Conservation (phyloP, 2,113 vertebrate species). For the Mionectes macconnelli region DNA sequence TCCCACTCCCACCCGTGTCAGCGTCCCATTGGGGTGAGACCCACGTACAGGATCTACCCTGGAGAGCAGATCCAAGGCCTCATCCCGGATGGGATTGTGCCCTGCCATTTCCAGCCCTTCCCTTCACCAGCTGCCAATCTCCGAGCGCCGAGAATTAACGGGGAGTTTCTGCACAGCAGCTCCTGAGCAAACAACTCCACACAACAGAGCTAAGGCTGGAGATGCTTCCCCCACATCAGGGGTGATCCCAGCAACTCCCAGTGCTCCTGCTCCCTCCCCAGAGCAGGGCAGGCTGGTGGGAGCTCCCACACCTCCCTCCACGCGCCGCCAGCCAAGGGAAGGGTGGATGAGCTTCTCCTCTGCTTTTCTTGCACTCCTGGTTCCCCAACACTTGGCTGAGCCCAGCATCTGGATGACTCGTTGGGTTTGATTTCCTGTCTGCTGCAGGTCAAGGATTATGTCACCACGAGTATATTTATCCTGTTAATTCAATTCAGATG, state of each 20-base stretch:
- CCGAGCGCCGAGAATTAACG: not conserved
- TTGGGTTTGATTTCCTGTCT: slow-evolving; percentile 57
- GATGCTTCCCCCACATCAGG: not conserved
- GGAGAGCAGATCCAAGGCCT: not conserved
- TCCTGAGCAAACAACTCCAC: rapidly evolving
- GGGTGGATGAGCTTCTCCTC: not conserved
- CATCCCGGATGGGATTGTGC: not conserved
- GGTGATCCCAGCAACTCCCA: not conserved
- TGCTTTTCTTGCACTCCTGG: not conserved
- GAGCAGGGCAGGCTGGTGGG: not conserved
- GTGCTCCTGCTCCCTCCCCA: not conserved
- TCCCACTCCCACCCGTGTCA: not conserved
- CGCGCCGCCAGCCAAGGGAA: not conserved
- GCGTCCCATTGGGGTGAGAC: not conserved
- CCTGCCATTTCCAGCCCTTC: not conserved
- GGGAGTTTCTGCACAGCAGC: not conserved
- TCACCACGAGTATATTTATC: slow-evolving; percentile 62
- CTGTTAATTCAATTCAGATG: slow-evolving; percentile 67
- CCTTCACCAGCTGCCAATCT: no score
- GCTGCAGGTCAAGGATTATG: slow-evolving; percentile 69
- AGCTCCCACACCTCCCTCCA: not conserved
- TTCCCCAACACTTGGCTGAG: slow-evolving; percentile 2
- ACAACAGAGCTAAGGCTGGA: rapidly evolving
- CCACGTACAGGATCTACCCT: rapidly evolving
- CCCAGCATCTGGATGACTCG: slow-evolving; percentile 1